A percentile compares a stretch with the other conserved stretches of the same genome.
These are phyloP conservation scores for Rhopilema esculentum DNA, from an alignment of 30 jellyfish, hydroid and myxozoan genomes.

Conservation along the genomic window DNA sequence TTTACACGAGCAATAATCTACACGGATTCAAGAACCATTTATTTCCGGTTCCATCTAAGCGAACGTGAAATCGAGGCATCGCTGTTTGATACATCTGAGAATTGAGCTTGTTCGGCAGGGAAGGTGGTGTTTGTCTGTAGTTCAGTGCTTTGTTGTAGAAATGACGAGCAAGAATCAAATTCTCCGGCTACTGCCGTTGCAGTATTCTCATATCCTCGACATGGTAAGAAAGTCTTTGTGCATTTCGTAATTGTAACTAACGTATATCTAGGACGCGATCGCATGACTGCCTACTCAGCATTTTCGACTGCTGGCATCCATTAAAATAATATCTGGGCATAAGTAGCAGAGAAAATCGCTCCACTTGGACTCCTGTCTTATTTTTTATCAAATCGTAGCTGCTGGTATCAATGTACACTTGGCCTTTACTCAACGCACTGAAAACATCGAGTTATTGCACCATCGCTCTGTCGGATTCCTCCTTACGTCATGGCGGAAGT, in stretches of 20 bases:
- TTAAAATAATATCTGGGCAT: too few species aligned
- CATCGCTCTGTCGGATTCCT: background rate
- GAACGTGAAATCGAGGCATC: background rate
- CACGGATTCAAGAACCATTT: too few species aligned
- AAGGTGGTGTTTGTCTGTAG: background rate
- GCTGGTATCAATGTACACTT: too few species aligned
- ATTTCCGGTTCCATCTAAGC: background rate
- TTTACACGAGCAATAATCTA: too few species aligned
- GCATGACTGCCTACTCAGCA: background rate
- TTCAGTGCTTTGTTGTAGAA: background rate
- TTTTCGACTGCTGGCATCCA: background rate
- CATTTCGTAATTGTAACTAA: background rate
- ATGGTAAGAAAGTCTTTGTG: conserved; percentile 65
- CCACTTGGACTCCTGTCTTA: too few species aligned
- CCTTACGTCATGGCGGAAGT: background rate
- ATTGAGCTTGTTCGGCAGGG: too few species aligned
- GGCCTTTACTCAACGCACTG: too few species aligned
- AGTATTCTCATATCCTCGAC: conserved; percentile 91
- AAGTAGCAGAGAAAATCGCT: too few species aligned
- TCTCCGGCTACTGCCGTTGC: conserved; percentile 86
- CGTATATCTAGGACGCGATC: background rate
- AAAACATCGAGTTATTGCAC: background rate
- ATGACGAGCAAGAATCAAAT: conserved; percentile 43
- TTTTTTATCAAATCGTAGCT: too few species aligned
- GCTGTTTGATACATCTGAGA: background rate